A percentile compares a stretch with the other conserved stretches of the same genome.
Evolutionary conservation across 1,140 invertebrate species (phyloP).

Genomic region (Pygmarrhopalites habei): DNA sequence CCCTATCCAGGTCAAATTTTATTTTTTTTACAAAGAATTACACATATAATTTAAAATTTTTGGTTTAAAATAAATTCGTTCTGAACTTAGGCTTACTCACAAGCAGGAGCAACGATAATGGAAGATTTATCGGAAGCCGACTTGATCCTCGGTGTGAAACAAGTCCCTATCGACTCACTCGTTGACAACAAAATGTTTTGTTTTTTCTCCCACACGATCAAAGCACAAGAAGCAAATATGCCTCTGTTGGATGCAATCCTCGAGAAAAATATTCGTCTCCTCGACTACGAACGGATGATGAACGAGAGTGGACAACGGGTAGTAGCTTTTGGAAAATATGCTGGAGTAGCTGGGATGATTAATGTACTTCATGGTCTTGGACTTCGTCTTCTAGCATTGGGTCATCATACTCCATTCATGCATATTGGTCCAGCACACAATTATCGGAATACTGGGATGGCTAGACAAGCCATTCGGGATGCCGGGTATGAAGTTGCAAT

Average conservation of each 20-base stretch:
- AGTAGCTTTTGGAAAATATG: constrained; percentile 98
- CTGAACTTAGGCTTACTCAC: constrained; percentile 74
- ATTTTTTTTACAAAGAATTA: not conserved
- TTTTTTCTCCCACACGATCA: constrained; percentile 98
- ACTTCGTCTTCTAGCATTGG: constrained; percentile 71
- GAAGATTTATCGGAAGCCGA: constrained; percentile 95
- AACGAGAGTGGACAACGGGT: constrained; percentile 80
- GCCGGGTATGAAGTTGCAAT: constrained; percentile 96
- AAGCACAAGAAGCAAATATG: constrained; percentile 98
- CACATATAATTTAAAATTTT: not conserved
- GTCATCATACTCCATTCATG: constrained; percentile 46
- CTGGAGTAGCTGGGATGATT: constrained; percentile 96
- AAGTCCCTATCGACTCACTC: constrained; percentile 87
- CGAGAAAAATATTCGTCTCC: constrained; percentile 86
- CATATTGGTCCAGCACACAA: constrained; percentile 98
- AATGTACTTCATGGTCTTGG: constrained; percentile 97
- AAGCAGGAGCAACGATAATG: constrained; percentile 81
- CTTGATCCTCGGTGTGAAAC: constrained; percentile 95
- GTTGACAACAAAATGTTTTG: constrained; percentile 96
- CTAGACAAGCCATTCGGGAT: constrained; percentile 90
- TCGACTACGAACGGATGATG: constrained; percentile 92
- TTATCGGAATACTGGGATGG: constrained; percentile 95
- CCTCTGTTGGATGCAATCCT: constrained; percentile 89
- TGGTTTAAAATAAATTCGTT: not conserved
- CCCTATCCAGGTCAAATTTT: constrained; percentile 69